A percentile compares a stretch with the other conserved stretches of the same genome.
phyloP scores from a whole-genome alignment of 1,140 invertebrate species.

The Ctenoplectra terminalis region DNA sequence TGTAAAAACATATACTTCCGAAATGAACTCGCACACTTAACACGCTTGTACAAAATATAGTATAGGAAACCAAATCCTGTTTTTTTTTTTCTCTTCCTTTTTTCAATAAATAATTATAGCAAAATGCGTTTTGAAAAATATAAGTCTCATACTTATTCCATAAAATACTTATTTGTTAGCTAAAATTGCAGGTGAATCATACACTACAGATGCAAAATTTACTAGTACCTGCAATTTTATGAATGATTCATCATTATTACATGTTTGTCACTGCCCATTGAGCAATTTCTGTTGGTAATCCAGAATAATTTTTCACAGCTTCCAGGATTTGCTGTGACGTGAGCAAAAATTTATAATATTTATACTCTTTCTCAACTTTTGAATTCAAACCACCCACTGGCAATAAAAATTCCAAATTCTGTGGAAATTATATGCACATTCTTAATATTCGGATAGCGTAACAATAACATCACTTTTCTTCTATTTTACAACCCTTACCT shows the following conservation, averaged over 20 bases:
- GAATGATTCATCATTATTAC: conserved; percentile 59
- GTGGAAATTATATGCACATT: conserved; percentile 58
- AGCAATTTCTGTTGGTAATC: conserved; percentile 91
- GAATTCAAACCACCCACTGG: conserved; percentile 82
- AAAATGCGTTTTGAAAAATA: conserved; percentile 23
- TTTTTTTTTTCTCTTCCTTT: no score
- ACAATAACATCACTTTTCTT: neutral
- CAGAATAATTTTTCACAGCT: conserved; percentile 87
- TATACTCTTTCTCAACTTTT: conserved; percentile 91
- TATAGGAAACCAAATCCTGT: conserved; percentile 15
- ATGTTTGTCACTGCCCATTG: conserved; percentile 89
- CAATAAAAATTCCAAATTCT: conserved; percentile 89
- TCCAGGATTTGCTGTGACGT: conserved; percentile 89
- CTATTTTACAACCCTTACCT: conserved; percentile 83
- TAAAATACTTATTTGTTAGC: conserved; percentile 28
- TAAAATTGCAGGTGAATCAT: conserved; percentile 25
- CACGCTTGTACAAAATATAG: conserved; percentile 30
- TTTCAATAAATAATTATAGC: conserved; percentile 34
- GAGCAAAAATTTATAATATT: conserved; percentile 89
- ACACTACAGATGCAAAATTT: conserved; percentile 18
- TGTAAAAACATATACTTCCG: neutral
- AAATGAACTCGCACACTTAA: conserved; percentile 24
- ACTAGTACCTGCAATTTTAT: conserved; percentile 8
- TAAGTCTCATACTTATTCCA: conserved; percentile 4
- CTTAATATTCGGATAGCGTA: no score